Evolutionary conservation across 2,113 vertebrate species (phyloP).

Genomic region (Anarrhichthys ocellatus): DNA sequence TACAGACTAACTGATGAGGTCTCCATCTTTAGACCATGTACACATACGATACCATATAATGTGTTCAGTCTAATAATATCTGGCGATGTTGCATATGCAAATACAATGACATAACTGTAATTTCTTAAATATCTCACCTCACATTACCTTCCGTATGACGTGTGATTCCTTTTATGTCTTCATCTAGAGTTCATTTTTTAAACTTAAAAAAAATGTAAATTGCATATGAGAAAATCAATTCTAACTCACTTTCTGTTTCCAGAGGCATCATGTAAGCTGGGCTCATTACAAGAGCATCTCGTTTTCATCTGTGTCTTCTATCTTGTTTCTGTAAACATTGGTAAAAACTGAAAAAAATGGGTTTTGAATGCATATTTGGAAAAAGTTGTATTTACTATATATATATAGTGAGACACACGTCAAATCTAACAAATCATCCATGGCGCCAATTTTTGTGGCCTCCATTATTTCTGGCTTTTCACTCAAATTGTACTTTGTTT

Average conservation of each 20-base stretch:
- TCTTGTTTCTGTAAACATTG: background rate
- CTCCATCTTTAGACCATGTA: background rate
- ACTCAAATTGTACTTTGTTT: constrained; percentile 19
- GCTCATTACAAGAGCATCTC: background rate
- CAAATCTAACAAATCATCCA: background rate
- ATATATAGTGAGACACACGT: background rate
- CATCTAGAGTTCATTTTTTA: no score
- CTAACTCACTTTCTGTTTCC: background rate
- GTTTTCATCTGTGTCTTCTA: background rate
- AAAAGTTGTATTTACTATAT: background rate
- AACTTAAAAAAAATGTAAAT: no score
- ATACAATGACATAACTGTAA: no score
- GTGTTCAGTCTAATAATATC: no score
- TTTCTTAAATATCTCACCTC: no score
- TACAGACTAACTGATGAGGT: constrained; percentile 8
- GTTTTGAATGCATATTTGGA: background rate
- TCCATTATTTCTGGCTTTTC: background rate
- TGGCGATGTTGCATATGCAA: no score
- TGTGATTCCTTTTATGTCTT: no score
- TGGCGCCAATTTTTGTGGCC: background rate
- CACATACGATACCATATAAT: background rate
- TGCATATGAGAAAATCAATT: background rate
- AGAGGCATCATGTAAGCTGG: background rate
- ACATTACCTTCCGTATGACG: no score
- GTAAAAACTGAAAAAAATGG: background rate